Base-by-base conservation (phyloP, 2,113 vertebrate species). In the Ammospiza caudacuta region DNA sequence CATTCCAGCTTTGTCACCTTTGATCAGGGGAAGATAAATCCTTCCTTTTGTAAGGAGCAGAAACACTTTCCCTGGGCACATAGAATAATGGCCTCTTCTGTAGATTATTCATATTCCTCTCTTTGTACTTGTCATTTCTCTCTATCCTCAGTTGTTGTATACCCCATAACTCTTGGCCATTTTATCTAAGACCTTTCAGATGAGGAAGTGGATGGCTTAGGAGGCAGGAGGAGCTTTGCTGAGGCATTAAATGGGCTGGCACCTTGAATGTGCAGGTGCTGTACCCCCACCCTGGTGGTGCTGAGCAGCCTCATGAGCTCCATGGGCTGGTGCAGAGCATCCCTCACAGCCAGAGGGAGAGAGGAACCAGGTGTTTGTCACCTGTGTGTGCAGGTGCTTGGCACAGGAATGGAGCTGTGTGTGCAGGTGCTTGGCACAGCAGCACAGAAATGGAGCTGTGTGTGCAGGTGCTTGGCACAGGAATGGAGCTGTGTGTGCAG, bases 41-140 rank as follows among this genome's bases (percentile, higher is more conserved):
- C 89, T 83, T 61, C 92, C 95, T 94, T 96, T 96, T 94, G 66
- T 85, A 89, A 82, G 89, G 87, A 96, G 93, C 94, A 87, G 93
- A 88, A 96, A 85, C 87, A 37, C 74, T 96, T 96, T 94, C 92
- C 93, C 83, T 87, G 24, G 18, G 90, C 77, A 91, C 79, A 64
- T 4, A 89, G 85, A 95, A 63, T 96, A 95, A 95, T 85, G 78
- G 87, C 75, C 75, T 92, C 81, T 52, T 85, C 86, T 82, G 62
- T 81, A n/a, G 52, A 86, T 96, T 94, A 96, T 83, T 97, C 94
- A 96, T 91, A 91, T 93, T 86, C 78, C 41, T 87, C 79, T 95
- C 87, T 95, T 83, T 89, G 46, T 92, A 67, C 92, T 92, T 96
- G 96, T 95, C 95, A 80, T 79, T 96, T 58, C 83, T 87, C 62